A percentile compares a stretch with the other conserved stretches of the same genome.
Conservation (phyloP, 2,888 invertebrate genomes). For the Adineta ricciae region DNA sequence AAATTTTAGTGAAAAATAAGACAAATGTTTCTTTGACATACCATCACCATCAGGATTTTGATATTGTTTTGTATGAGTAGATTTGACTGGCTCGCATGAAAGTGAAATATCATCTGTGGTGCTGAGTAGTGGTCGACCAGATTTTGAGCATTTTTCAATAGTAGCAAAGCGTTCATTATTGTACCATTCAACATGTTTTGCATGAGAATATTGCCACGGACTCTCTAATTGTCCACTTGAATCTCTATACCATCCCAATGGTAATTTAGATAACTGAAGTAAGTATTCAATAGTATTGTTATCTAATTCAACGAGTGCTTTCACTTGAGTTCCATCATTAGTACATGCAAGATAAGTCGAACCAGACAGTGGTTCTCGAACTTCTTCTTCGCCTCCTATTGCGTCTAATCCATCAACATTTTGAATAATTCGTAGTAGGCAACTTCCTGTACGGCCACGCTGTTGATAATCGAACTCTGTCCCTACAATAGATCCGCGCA, state of each 20-base stretch:
- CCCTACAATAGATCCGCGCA: not conserved
- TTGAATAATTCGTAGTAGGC: not conserved
- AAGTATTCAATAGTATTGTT: not conserved
- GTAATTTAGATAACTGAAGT: not conserved
- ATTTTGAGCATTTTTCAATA: not conserved
- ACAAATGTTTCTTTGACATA: not conserved
- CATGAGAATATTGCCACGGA: not conserved
- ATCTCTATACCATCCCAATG: not conserved
- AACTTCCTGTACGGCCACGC: not conserved
- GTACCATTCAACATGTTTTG: not conserved
- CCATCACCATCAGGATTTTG: not conserved
- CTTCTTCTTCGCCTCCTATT: not conserved
- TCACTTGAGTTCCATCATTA: not conserved
- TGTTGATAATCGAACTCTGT: not conserved
- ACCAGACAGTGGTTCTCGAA: not conserved
- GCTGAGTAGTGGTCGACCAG: not conserved
- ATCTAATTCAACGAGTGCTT: not conserved
- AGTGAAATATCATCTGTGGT: not conserved
- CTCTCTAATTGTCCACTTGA: not conserved
- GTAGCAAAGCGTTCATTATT: not conserved
- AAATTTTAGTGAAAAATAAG: not conserved
- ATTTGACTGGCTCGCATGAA: not conserved
- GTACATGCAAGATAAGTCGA: not conserved
- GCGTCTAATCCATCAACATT: not conserved
- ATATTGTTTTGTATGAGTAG: not conserved